Percentiles rank a stretch among this genome's conserved stretches.
phyloP scores from a whole-genome alignment of 1,140 invertebrate species.

The Paracyclopina nana region DNA sequence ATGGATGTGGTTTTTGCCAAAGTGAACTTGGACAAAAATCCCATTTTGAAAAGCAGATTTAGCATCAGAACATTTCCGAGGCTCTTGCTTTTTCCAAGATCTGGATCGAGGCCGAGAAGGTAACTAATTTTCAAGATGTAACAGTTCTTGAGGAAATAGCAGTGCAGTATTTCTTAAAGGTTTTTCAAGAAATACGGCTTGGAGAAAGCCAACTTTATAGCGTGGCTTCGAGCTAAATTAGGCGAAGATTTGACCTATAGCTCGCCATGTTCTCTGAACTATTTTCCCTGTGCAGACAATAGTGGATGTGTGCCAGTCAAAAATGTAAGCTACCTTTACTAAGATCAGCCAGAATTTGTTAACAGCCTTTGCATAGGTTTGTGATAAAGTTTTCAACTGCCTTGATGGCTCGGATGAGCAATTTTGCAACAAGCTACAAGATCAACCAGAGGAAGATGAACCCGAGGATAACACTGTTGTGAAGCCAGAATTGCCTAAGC shows the following conservation, averaged over 20 bases:
- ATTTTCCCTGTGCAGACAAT: neutral
- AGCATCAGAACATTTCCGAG: neutral
- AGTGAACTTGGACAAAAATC: neutral
- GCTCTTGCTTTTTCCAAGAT: neutral
- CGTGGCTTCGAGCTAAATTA: neutral
- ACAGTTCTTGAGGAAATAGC: neutral
- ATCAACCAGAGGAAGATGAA: neutral
- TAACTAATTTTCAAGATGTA: too few relatives aligned
- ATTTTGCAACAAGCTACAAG: neutral
- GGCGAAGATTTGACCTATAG: too few relatives aligned
- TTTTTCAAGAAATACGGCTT: neutral
- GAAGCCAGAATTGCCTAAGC: neutral
- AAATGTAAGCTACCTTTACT: neutral
- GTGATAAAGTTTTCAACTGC: constrained; percentile 1
- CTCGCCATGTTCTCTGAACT: neutral
- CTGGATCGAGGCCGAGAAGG: too few relatives aligned
- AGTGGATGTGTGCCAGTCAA: neutral
- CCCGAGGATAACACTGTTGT: neutral
- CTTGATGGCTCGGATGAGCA: neutral
- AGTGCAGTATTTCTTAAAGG: too few relatives aligned
- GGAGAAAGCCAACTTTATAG: neutral
- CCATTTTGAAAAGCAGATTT: neutral
- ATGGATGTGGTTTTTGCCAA: neutral
- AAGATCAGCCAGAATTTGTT: too few relatives aligned
- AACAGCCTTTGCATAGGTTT: too few relatives aligned